Evolutionary conservation across 2,888 invertebrate species (phyloP), one percentile per base, ranked within the genome.

Genomic region (Ptychoptera albimana): DNA sequence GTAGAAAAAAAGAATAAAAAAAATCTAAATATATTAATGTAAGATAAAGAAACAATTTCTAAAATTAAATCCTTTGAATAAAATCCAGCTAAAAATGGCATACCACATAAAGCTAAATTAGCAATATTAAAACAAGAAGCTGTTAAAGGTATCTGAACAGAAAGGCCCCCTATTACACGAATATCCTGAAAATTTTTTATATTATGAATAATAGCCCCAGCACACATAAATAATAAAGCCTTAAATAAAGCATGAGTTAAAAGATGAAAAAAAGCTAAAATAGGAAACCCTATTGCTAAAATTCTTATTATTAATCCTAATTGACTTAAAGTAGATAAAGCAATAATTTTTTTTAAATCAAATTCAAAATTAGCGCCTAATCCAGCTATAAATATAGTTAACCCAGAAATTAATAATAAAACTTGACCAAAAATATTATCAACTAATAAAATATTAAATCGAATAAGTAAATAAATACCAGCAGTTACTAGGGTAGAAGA

Each of bases 341-440:
- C 82, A 77, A 83, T 79, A 74, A 80, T 77, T 68, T 81, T 82
- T 63, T 82, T 82, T 58, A 79, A 69, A 68, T 82, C 81, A 71
- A 65, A 73, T 49, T 77, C 75, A 72, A 70, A 74, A 69, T 70
- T 73, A 52, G 74, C 75, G 0, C 71, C 68, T 55, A 75, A 58
- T 0, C 74, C 73, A 2, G 74, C 66, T 54, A 73, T 71, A 73
- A 73, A 70, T 66, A 76, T 74, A 0, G 75, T 76, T 60, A 75
- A 62, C 0, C 68, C 61, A 43, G 68, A 67, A 55, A 75, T 60
- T 58, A 74, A 65, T 54, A 75, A 60, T 60, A 77, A 66, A 54
- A 72, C 55, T 50, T 63, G 63, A 46, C 66, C 59, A 58, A 72
- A 59, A 53, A 60, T 56, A 46, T 56, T 60, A 56, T 57, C 53